Evolutionary conservation across 2,888 invertebrate genomes (phyloP).

Genomic region (Punctoribates punctum): DNA sequence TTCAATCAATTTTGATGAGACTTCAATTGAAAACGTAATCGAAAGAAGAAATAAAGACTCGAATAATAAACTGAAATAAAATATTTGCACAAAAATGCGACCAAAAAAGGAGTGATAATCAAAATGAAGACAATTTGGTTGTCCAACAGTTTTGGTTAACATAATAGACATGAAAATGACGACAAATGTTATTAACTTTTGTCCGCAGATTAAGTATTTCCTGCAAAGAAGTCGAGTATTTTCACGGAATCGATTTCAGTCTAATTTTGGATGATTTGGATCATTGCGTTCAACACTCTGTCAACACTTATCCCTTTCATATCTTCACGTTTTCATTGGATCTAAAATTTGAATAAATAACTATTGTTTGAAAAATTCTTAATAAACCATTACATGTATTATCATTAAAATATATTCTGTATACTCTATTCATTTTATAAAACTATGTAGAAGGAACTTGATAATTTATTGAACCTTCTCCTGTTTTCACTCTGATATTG

Average conservation of each 20-base stretch:
- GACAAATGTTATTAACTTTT: background rate
- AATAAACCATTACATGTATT: too few relatives aligned
- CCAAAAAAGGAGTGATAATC: background rate
- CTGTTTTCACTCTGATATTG: too few relatives aligned
- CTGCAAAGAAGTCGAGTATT: too few relatives aligned
- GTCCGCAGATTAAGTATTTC: background rate
- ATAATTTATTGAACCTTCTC: too few relatives aligned
- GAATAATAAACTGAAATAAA: constrained; percentile 1
- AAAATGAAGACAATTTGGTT: background rate
- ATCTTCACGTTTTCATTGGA: too few relatives aligned
- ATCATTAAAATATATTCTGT: too few relatives aligned
- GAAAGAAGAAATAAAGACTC: constrained; percentile 1
- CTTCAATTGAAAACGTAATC: background rate
- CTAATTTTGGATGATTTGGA: background rate
- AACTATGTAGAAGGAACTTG: too few relatives aligned
- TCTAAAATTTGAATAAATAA: too few relatives aligned
- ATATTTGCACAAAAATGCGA: background rate
- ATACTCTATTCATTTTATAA: too few relatives aligned
- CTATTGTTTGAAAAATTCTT: too few relatives aligned
- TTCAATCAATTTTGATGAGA: background rate
- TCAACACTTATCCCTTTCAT: too few relatives aligned
- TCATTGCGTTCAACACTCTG: background rate
- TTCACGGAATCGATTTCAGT: background rate
- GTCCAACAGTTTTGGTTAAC: background rate
- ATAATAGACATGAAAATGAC: background rate